Percentiles rank a stretch among this genome's conserved stretches.
phyloP scores from a whole-genome alignment of 2,113 vertebrate species.

The Podarcis muralis region DNA sequence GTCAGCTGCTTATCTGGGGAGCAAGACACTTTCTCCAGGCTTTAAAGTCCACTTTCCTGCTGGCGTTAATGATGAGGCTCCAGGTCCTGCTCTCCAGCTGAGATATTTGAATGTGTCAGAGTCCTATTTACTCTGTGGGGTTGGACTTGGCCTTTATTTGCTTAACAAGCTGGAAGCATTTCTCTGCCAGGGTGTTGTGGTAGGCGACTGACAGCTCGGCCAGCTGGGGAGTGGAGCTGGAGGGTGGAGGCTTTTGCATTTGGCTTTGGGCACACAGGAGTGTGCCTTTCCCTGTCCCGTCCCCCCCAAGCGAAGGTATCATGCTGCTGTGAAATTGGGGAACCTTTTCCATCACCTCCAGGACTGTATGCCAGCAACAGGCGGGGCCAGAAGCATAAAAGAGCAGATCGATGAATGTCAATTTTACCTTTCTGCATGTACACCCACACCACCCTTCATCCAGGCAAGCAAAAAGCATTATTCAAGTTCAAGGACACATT shows the following conservation, averaged over 20 bases:
- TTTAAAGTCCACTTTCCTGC: neutral
- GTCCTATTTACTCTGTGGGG: conserved; percentile 64
- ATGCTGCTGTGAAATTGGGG: too few species aligned
- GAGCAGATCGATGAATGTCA: too few species aligned
- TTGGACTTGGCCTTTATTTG: conserved; percentile 65
- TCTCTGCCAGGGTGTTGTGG: neutral
- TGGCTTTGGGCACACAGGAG: neutral
- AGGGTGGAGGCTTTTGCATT: neutral
- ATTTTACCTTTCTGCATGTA: too few species aligned
- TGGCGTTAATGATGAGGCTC: conserved; percentile 10
- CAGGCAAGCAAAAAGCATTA: too few species aligned
- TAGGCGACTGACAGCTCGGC: neutral
- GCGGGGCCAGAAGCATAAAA: too few species aligned
- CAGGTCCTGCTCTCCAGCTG: accelerated
- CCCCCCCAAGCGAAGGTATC: too few species aligned
- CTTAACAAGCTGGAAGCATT: conserved; percentile 40
- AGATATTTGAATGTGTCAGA: conserved; percentile 47
- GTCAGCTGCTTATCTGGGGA: neutral
- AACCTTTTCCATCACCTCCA: too few species aligned
- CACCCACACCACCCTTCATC: too few species aligned
- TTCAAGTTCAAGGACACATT: too few species aligned
- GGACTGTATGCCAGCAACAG: too few species aligned
- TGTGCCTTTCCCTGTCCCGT: too few species aligned
- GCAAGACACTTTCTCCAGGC: neutral
- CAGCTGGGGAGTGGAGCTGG: neutral